phyloP scores from a whole-genome alignment of 2,888 invertebrate genomes.

The Gari tellinella region DNA sequence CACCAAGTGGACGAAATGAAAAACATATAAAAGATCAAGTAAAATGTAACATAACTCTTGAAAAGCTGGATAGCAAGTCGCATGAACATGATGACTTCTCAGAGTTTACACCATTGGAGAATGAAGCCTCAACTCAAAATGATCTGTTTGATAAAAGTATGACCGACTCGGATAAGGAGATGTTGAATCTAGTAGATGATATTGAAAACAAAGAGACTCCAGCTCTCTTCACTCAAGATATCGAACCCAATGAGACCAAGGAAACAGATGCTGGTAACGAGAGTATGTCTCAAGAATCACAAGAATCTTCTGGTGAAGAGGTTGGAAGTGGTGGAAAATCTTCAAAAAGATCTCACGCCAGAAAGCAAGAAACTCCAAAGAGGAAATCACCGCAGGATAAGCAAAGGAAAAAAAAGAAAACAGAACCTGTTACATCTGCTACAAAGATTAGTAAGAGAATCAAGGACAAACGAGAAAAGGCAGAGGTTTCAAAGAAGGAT shows the following conservation, averaged over 20 bases:
- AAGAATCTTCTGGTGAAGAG: not conserved
- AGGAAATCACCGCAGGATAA: slow-evolving; percentile 54
- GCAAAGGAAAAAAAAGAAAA: slow-evolving; percentile 16
- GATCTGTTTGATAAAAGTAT: slow-evolving; percentile 22
- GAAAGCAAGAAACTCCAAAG: slow-evolving; percentile 70
- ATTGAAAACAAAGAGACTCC: not conserved
- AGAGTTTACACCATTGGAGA: slow-evolving; percentile 61
- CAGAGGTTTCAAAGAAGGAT: no score
- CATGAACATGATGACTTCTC: slow-evolving; percentile 69
- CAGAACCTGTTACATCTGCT: not conserved
- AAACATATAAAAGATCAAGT: slow-evolving; percentile 8
- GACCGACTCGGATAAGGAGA: slow-evolving; percentile 23
- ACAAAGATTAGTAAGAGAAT: slow-evolving; percentile 20
- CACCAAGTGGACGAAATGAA: not conserved
- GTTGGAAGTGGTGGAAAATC: not conserved
- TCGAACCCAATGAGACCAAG: slow-evolving; percentile 23
- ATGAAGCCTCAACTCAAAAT: slow-evolving; percentile 12
- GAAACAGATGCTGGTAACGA: not conserved
- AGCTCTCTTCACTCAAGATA: slow-evolving; percentile 14
- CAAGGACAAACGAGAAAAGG: slow-evolving; percentile 25
- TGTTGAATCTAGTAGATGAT: slow-evolving; percentile 6
- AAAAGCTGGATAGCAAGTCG: not conserved
- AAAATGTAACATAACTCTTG: slow-evolving; percentile 8
- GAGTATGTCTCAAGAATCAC: not conserved
- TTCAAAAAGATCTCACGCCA: slow-evolving; percentile 38